Conservation (phyloP, 2,888 invertebrate genomes). For the Melangyna quadrimaculata region DNA sequence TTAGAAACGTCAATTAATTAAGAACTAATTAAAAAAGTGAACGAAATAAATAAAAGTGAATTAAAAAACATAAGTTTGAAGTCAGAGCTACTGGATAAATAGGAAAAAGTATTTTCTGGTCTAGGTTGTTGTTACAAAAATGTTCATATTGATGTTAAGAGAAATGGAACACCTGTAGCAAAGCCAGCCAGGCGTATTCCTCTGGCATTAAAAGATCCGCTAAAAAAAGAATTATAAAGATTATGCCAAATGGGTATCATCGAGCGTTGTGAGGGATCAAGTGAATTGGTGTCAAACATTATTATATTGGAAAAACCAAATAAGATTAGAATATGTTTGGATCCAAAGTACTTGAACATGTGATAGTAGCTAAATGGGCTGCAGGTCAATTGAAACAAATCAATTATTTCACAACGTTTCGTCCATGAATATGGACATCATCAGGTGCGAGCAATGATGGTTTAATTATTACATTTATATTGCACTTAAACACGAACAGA, state of each 20-base stretch:
- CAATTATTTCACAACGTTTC: too few relatives aligned
- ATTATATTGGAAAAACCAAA: slow-evolving; percentile 40
- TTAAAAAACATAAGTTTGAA: not conserved
- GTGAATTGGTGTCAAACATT: slow-evolving; percentile 37
- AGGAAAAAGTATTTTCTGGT: not conserved
- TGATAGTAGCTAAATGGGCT: too few relatives aligned
- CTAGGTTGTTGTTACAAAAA: not conserved
- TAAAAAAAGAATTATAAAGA: not conserved
- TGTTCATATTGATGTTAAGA: not conserved
- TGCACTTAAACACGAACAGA: too few relatives aligned
- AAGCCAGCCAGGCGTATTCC: not conserved
- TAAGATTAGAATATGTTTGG: slow-evolving; percentile 26
- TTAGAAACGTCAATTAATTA: not conserved
- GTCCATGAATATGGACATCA: too few relatives aligned
- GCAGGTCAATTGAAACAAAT: too few relatives aligned
- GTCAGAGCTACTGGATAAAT: not conserved
- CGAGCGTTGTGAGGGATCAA: not conserved
- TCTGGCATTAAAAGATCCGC: not conserved
- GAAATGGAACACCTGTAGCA: not conserved
- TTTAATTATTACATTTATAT: too few relatives aligned
- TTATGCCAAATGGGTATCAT: not conserved
- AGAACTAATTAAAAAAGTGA: not conserved
- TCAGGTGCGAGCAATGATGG: too few relatives aligned
- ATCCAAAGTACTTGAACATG: slow-evolving; percentile 33
- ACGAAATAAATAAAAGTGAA: not conserved